A percentile compares a stretch with the other conserved stretches of the same genome.
phyloP scores from a whole-genome alignment of 2,797 vertebrate species.

The Anguilla obscura region DNA sequence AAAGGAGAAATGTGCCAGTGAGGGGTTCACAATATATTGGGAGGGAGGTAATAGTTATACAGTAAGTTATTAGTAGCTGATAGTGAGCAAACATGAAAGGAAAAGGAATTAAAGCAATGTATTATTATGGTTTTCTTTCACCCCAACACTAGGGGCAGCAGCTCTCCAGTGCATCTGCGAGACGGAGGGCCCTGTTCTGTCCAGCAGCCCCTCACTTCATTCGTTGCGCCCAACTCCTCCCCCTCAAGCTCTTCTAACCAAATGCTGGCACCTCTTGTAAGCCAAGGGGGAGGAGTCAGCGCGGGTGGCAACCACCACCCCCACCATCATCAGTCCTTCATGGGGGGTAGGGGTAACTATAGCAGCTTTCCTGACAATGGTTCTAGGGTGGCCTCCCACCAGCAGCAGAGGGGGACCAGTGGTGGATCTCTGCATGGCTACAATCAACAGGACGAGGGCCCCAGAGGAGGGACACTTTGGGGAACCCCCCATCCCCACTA shows the following conservation, averaged over 20 bases:
- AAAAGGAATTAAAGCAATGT: background rate
- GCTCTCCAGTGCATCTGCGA: constrained; percentile 79
- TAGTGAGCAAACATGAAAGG: background rate
- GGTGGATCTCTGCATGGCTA: constrained; percentile 67
- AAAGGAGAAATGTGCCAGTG: background rate
- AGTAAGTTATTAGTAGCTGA: background rate
- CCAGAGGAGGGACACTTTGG: constrained; percentile 71
- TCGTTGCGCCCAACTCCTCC: constrained; percentile 50
- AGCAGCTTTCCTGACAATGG: constrained; percentile 73
- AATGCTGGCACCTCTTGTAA: constrained; percentile 65
- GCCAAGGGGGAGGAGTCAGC: constrained; percentile 60
- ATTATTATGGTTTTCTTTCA: constrained; percentile 21
- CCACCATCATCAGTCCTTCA: constrained; percentile 73
- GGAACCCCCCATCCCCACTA: constrained; percentile 72
- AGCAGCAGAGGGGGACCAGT: constrained; percentile 50
- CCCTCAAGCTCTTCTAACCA: constrained; percentile 71
- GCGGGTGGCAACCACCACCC: constrained; percentile 66
- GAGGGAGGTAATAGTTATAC: background rate
- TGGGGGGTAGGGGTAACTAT: constrained; percentile 75
- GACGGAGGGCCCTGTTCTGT: constrained; percentile 72
- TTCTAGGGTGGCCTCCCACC: constrained; percentile 63
- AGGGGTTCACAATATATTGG: background rate
- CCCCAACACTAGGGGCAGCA: constrained; percentile 76
- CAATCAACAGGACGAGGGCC: constrained; percentile 76
- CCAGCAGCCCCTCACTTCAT: constrained; percentile 61